phyloP scores from a whole-genome alignment of 64 coral and sea anemone species.

The Orbicella faveolata region DNA sequence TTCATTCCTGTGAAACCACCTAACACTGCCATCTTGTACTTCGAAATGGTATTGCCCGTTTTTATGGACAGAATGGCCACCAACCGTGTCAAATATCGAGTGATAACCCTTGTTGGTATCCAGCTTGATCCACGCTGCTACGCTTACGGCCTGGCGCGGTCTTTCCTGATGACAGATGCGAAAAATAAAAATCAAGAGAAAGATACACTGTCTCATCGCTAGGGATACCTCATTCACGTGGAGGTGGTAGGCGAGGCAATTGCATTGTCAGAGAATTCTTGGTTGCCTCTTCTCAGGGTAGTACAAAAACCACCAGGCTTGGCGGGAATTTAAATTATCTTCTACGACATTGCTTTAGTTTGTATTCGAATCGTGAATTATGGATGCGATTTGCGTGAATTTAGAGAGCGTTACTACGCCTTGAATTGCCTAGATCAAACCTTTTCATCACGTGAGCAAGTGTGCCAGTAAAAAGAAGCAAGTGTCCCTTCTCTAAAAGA shows the following conservation, averaged over 20 bases:
- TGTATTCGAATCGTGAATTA: no score
- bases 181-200: background rate
- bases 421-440: no score
- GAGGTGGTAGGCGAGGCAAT: background rate
- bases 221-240: background rate
- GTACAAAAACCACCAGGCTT: background rate
- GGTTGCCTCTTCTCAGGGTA: background rate
- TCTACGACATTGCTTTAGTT: background rate
- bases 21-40: constrained; percentile 71
- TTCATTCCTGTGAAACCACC: constrained; percentile 97
- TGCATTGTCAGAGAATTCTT: background rate
- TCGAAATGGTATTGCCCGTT: constrained; percentile 92
- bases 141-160: constrained; percentile 74
- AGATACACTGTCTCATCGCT: background rate
- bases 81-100: constrained; percentile 79
- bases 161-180: constrained; percentile 40
- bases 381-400: no score
- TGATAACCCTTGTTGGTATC: constrained; percentile 77
- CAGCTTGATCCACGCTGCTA: constrained; percentile 88
- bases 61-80: constrained; percentile 63
- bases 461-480: no score
- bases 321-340: background rate
- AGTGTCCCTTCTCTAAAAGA: no score
- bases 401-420: no score
- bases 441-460: no score